phyloP scores from a whole-genome alignment of 2,113 vertebrate genomes.

The Catharus bicknelli region DNA sequence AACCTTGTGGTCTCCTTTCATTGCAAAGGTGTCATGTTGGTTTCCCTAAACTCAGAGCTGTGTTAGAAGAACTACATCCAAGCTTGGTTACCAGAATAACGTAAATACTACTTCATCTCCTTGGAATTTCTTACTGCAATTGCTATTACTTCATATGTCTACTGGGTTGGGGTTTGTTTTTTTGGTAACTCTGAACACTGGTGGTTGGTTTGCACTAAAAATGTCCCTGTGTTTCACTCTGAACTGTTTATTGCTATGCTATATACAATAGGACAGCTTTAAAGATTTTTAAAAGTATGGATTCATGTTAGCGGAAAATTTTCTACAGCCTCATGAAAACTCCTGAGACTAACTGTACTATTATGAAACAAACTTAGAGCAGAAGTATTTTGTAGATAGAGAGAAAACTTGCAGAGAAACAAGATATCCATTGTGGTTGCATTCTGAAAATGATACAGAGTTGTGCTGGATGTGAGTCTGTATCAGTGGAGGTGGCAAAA shows the following conservation, averaged over 20 bases:
- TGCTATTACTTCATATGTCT: neutral
- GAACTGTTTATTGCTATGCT: neutral
- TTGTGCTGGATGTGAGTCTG: neutral
- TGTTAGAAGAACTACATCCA: neutral
- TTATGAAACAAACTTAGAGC: neutral
- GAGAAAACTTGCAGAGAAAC: neutral
- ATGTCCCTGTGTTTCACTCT: neutral
- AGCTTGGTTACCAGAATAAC: neutral
- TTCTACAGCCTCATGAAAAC: neutral
- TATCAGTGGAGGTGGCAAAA: accelerated
- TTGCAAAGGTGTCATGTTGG: neutral
- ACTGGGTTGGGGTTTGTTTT: neutral
- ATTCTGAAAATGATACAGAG: neutral
- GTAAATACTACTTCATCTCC: neutral
- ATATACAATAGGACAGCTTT: neutral
- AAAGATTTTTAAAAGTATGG: neutral
- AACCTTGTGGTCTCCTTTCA: neutral
- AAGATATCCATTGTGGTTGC: neutral
- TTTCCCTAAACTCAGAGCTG: neutral
- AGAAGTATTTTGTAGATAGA: neutral
- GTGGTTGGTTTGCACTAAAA: neutral
- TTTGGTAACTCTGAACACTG: neutral
- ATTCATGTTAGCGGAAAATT: accelerated
- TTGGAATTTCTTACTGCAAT: neutral
- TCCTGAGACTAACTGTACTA: neutral